phyloP scores from a whole-genome alignment of 2,113 vertebrate genomes.

The Dunckerocampus dactyliophorus region DNA sequence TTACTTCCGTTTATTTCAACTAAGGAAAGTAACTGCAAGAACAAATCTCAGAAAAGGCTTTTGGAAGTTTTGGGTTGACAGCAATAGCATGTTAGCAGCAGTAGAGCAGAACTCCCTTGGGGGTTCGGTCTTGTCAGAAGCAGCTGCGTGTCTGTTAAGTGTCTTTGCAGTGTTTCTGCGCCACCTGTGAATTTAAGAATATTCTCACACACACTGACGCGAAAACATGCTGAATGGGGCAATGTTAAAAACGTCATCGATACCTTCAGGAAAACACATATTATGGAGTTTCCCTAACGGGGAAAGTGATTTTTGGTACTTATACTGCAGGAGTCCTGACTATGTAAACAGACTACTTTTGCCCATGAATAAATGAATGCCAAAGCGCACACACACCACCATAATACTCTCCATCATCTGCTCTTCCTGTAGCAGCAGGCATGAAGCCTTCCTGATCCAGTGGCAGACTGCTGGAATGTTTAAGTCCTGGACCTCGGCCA shows the following conservation, averaged over 20 bases:
- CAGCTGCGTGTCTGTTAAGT: constrained; percentile 66
- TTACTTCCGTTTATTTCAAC: constrained; percentile 1
- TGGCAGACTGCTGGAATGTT: constrained; percentile 32
- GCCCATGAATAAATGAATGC: no score
- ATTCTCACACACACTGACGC: constrained; percentile 13
- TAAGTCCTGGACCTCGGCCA: constrained; percentile 37
- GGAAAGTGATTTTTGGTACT: no score
- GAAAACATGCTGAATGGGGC: constrained; percentile 10
- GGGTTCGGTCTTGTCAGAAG: constrained; percentile 43
- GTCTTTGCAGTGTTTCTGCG: constrained; percentile 54
- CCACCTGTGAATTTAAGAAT: constrained; percentile 52
- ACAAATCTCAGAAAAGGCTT: constrained; percentile 9
- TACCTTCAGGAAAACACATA: background rate
- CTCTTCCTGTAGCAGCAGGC: constrained; percentile 36
- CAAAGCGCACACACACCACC: background rate
- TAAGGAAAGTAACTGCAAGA: background rate
- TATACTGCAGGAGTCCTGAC: no score
- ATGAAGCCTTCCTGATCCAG: constrained; percentile 25
- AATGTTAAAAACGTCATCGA: background rate
- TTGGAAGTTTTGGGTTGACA: constrained; percentile 38
- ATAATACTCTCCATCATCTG: constrained; percentile 6
- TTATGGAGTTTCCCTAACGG: no score
- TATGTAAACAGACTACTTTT: no score
- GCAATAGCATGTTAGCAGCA: constrained; percentile 37
- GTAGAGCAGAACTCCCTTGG: constrained; percentile 30